These are phyloP conservation scores for Paraplagusia blochii DNA, from an alignment of 2,113 vertebrate species.

Conservation along the genomic window DNA sequence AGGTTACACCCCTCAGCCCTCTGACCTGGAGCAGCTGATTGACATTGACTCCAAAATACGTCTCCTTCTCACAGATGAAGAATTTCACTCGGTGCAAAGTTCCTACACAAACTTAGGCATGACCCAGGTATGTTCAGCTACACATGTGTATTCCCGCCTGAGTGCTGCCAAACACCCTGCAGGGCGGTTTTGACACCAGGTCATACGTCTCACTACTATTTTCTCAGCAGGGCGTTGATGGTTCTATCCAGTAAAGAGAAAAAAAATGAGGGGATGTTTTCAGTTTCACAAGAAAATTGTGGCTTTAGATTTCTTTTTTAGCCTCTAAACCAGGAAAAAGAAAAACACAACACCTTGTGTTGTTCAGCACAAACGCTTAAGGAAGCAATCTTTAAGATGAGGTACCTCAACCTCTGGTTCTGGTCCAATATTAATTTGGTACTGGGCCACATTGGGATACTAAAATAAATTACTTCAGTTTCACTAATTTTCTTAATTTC, in stretches of 20 bases:
- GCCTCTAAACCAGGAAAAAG: too few species aligned
- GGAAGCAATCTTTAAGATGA: too few species aligned
- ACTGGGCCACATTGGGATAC: too few species aligned
- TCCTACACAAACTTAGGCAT: slow-evolving; percentile 43
- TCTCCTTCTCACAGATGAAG: slow-evolving; percentile 61
- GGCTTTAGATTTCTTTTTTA: too few species aligned
- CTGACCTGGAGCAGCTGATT: slow-evolving; percentile 76
- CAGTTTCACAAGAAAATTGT: too few species aligned
- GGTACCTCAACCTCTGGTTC: too few species aligned
- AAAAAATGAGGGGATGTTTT: too few species aligned
- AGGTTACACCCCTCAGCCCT: slow-evolving; percentile 78
- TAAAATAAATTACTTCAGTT: too few species aligned
- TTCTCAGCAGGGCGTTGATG: slow-evolving; percentile 22
- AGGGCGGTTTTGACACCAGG: background rate
- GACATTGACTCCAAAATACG: slow-evolving; percentile 84
- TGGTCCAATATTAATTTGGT: too few species aligned
- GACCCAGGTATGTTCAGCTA: slow-evolving; percentile 55
- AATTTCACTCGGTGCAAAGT: slow-evolving; percentile 48
- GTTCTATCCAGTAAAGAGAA: slow-evolving; percentile 41
- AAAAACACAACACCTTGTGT: too few species aligned
- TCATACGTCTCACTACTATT: slow-evolving; percentile 29
- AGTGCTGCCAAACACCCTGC: background rate
- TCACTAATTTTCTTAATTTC: too few species aligned
- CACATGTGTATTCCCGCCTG: background rate
- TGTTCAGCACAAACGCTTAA: too few species aligned